These are phyloP conservation scores for Nemotelus nigrinus DNA, from an alignment of 2,888 invertebrate genomes.

Conservation along the genomic window DNA sequence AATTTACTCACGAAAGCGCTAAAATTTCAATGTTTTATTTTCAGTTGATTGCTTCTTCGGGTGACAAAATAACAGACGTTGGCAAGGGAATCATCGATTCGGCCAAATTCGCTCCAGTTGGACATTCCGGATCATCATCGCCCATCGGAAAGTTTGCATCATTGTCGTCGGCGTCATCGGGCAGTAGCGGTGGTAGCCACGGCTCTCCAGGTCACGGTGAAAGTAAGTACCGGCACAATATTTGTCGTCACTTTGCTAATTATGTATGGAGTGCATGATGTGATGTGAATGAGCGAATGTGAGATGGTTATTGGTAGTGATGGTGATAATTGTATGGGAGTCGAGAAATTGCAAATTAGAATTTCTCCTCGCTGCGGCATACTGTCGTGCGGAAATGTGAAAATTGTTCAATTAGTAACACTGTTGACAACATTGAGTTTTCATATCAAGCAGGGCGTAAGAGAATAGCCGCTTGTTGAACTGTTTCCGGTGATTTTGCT, in stretches of 20 bases:
- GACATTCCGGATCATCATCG: slow-evolving; percentile 31
- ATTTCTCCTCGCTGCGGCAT: too few relatives aligned
- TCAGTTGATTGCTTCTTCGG: slow-evolving; percentile 77
- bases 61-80: slow-evolving; percentile 81
- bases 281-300: not conserved
- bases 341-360: too few relatives aligned
- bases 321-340: too few relatives aligned
- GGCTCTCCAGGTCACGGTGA: slow-evolving; percentile 60
- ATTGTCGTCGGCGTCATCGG: slow-evolving; percentile 13
- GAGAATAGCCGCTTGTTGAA: too few relatives aligned
- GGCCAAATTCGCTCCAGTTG: slow-evolving; percentile 71
- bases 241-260: slow-evolving; percentile 4
- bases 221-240: slow-evolving; percentile 58
- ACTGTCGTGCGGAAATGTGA: too few relatives aligned
- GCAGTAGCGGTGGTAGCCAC: slow-evolving; percentile 28
- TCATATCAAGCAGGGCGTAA: too few relatives aligned
- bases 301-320: too few relatives aligned
- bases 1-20: not conserved
- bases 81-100: slow-evolving; percentile 83
- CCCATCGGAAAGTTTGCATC: slow-evolving; percentile 38
- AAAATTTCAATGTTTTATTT: slow-evolving; percentile 51
- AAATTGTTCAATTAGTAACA: too few relatives aligned
- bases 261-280: not conserved
- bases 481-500: too few relatives aligned
- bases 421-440: too few relatives aligned